phyloP scores from a whole-genome alignment of 2,113 vertebrate species.

The Antennarius striatus region DNA sequence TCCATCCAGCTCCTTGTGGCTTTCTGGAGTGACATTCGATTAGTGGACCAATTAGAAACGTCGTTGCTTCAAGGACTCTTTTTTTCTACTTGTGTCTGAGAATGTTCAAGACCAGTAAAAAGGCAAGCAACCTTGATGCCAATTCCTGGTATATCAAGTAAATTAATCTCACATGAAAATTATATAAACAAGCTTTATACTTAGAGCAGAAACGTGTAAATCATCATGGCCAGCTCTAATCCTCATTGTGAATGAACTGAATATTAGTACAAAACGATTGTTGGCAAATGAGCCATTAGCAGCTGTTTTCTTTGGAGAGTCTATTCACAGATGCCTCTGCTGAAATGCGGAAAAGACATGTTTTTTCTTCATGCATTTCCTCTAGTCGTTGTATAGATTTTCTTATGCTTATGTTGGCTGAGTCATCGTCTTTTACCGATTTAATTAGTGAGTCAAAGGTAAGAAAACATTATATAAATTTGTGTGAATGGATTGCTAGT shows the following conservation, averaged over 20 bases:
- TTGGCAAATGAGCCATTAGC: conserved; percentile 32
- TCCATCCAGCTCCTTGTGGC: conserved; percentile 75
- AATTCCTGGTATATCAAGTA: conserved; percentile 10
- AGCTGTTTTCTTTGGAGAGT: conserved; percentile 25
- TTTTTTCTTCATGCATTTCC: conserved; percentile 57
- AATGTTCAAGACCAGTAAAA: conserved; percentile 29
- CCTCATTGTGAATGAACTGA: background rate
- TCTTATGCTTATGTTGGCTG: conserved; percentile 57
- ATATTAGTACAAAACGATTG: conserved; percentile 18
- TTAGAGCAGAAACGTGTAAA: background rate
- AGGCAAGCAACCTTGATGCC: background rate
- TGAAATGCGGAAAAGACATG: conserved; percentile 33
- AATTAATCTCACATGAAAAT: background rate
- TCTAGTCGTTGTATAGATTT: conserved; percentile 62
- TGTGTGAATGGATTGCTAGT: conserved; percentile 73
- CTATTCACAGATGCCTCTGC: conserved; percentile 26
- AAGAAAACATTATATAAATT: conserved; percentile 70
- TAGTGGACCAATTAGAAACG: conserved; percentile 85
- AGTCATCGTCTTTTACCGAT: conserved; percentile 62
- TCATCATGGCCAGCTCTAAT: too few relatives aligned
- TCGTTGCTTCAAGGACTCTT: conserved; percentile 76
- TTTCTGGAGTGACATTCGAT: conserved; percentile 84
- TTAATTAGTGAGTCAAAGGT: conserved; percentile 64
- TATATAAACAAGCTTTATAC: background rate
- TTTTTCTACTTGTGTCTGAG: conserved; percentile 32